Evolutionary conservation across 2,113 vertebrate species (phyloP), one percentile per base, ranked within the genome.

Genomic region (Sclerurus mexicanus): DNA sequence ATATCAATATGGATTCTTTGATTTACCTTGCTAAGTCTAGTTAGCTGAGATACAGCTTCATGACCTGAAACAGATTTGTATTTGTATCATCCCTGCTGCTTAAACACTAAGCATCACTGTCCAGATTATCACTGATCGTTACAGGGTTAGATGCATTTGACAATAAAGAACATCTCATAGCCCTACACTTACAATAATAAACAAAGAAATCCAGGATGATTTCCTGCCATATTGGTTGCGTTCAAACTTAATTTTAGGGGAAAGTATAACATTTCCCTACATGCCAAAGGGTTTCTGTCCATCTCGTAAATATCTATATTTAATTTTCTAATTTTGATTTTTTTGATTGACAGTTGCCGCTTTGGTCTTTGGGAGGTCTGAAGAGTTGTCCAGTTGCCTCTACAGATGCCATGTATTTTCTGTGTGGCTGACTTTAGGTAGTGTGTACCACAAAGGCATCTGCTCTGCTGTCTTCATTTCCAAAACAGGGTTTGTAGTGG

Each of bases 141-240:
- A 59, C 39, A 89, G 9, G 27, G 9, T 59, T 52, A 78, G 39
- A 35, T 27, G 4, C 9, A 42, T 7, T 28, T 28, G 12, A 30
- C 40, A 39, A 25, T 58, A 81, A 83, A 58, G 21, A 56, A 52
- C 6, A 25, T 46, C 53, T 6, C 11, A 27, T 42, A 81, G 23
- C 3, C 19, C 63, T 5, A 74, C 12, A 13, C 1, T 55, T 67
- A 37, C 0, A 1, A 69, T 35, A 50, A 5, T 42, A 88, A 88
- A 69, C 3, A 49, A 73, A 53, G 46, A 62, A 62, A 80, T 74
- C 6, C 19, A 37, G 9, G 7, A 55, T 44, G 3, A 47, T 73
- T 85, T 82, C 46, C 24, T 67, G n/a, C 42, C 12, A 31, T 25
- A 79, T 69, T 77, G 12, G 6, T 20, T 63, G 6, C 24, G 15